Evolutionary conservation across 1,140 invertebrate genomes (phyloP), one percentile per base, ranked within the genome.

Genomic region (Littorina saxatilis): DNA sequence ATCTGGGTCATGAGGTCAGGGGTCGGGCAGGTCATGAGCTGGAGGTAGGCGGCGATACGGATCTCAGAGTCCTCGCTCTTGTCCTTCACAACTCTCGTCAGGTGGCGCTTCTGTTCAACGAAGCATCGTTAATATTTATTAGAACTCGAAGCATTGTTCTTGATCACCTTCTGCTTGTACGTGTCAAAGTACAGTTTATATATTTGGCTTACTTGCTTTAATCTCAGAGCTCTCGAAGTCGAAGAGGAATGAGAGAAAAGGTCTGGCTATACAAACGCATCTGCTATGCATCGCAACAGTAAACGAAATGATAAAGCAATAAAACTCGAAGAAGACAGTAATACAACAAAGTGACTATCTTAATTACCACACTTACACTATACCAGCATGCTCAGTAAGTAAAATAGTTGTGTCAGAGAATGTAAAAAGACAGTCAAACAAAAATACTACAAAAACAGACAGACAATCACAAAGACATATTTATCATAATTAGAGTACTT

Each of bases 1-100:
- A 98, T 95, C 47, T 94, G 94, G 58, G 94, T 93, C 1, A 99
- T 93, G 1, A 95, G 94, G 37, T 95, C 93, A 79, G 96, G 95
- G 85, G 95, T 95, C 0, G 97, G 96, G 90, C 98, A 99, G 66
- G 95, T 94, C 96, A 99, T 98, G 11, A 97, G 93, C 91, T 96
- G 96, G 35, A 98, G 90, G 90, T 98, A 99, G 15, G 97, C 95
- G 2, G 95, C 95, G 52, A 98, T 96, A 52, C 98, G 94, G 20
- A 99, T 90, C 94, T 99, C 97, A 0, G 95, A 93, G 87, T 98
- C 96, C 75, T 96, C 92, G 2, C 94, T 93, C 68, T 93, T 94
- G 86, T 97, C 95, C n/a, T 94, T 92, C 89, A 95, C 98, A 52
- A 95, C 93, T 27, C 93, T 92, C 50, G 95, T 82, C 23, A 94